These are phyloP conservation scores for Zophobas morio DNA, from an alignment of 1,140 invertebrate genomes.

Conservation along the genomic window DNA sequence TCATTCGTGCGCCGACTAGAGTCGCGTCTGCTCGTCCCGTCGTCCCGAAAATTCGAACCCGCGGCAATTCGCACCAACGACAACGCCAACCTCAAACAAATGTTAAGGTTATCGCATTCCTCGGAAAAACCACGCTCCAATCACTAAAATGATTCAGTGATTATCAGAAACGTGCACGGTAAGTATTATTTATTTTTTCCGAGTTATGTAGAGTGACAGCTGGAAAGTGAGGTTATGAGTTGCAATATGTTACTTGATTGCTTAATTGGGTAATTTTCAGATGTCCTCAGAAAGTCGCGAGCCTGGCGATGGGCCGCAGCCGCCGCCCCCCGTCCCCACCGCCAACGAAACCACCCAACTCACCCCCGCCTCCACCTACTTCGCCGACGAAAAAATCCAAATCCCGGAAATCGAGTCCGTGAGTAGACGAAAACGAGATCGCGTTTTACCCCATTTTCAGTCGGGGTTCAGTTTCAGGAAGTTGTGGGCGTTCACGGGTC, in stretches of 20 bases:
- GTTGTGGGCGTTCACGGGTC: constrained; percentile 95
- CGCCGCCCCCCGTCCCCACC: background rate
- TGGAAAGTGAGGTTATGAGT: constrained; percentile 24
- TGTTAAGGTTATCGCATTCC: constrained; percentile 9
- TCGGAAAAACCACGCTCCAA: background rate
- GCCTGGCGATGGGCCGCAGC: background rate
- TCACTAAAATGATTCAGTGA: background rate
- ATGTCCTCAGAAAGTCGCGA: constrained; percentile 2
- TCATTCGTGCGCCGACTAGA: too few species aligned
- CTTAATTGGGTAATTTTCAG: background rate
- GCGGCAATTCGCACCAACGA: background rate
- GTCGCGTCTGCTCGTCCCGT: background rate
- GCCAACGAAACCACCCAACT: constrained; percentile 62
- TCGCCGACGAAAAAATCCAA: constrained; percentile 75
- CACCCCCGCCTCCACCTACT: constrained; percentile 70
- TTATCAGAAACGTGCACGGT: too few species aligned
- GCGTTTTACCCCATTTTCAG: constrained; percentile 63
- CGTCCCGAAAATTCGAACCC: constrained; percentile 1
- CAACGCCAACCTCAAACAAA: constrained; percentile 2
- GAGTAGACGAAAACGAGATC: constrained; percentile 29
- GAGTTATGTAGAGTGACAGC: too few species aligned
- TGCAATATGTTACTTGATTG: background rate
- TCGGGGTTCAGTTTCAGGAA: constrained; percentile 86
- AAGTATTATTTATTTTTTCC: too few species aligned
- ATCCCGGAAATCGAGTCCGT: constrained; percentile 71